Base-by-base conservation (phyloP, 2,113 vertebrate species). In the Panthera uncia region DNA sequence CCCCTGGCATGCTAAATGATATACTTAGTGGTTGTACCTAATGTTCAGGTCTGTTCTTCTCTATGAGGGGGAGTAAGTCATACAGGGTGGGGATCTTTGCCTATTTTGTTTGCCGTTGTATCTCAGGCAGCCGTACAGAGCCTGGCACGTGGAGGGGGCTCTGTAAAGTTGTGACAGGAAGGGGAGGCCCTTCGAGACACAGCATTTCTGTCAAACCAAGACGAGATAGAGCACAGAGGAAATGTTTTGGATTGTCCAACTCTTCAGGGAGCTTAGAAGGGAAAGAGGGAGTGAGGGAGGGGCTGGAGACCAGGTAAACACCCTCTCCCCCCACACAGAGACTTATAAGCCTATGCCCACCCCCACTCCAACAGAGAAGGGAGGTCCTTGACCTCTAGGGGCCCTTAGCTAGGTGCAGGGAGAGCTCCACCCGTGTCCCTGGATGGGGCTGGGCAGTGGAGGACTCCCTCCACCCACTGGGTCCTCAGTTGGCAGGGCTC, bases 11-110 rank as follows among this genome's bases (percentile, higher is more conserved):
- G 50, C 71, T 41, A 15, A 74, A 45, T 2, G 25, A 27, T 31
- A 12, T 16, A 4, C 36, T 31, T 14, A 16, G 18, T 15, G 12
- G n/a, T 2, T 2, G 13, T 4, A 14, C 25, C 63, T 23, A 0
- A 31, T 19, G n/a, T 11, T 55, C 36, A 11, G 18, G 45, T 50
- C 27, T 21, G 29, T 12, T 55, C 10, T 82, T 61, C 57, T 55
- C 61, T 73, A 23, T 36, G 14, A 83, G 9, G 63, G 5, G 55
- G 48, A 19, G 38, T 1, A 15, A 31, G 38, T n/a, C 55, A 31
- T 6, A 7, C 5, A 1, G 27, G 65, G n/a, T 8, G 4, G 9
- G 50, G 10, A 2, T 45, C 61, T 8, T 11, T 5, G 18, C 19
- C 82, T 25, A 7, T 0, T 16, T 3, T 10, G 36, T 1, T 11